Base-by-base conservation (phyloP, 2,797 vertebrate genomes). In the Halcyon chelicuti region DNA sequence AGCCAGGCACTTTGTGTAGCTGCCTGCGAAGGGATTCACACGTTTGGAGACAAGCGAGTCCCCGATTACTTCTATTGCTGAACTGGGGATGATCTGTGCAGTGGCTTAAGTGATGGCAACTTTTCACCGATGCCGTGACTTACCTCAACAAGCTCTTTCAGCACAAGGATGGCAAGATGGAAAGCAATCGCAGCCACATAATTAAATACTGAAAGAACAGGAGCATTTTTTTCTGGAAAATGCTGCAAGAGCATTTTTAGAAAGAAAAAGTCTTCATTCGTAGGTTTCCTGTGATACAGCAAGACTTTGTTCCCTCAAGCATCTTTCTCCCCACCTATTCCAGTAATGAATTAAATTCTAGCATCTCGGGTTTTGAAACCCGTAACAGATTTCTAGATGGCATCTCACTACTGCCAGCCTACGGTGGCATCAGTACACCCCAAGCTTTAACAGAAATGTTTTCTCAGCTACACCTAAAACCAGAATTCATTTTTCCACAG, bases 391-490 rank as follows among this genome's bases (percentile, higher is more conserved):
- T 80, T 80, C 40, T 29, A 58, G 35, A 55, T 17, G 14, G 22
- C 25, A 54, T 90, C 70, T 78, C 22, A 10, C 88, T 39, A 21
- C 12, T 55, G 44, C 49, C 58, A 66, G 28, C 51, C 73, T 85
- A 46, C 4, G 3, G 77, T 1, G 9, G 47, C 60, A 62, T 37
- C n/a, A 90, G 51, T 62, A 73, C 40, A 26, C 37, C 33, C 54
- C 60, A 39, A 33, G 58, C 70, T 81, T 35, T 58, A 82, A 37
- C 25, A 89, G 63, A 91, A 77, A 57, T 9, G 9, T 89, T 87
- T 91, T 35, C 80, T 60, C 77, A 70, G 57, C 60, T 74, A 63
- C 33, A 10, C 63, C 60, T 88, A 89, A 86, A 91, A 44, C 19
- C 31, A 81, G 66, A 81, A 74, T 66, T 93, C 70, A 51, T 79